A percentile compares a stretch with the other conserved stretches of the same genome.
phyloP scores from a whole-genome alignment of 1,140 invertebrate genomes.

The Wiebesia pumilae region DNA sequence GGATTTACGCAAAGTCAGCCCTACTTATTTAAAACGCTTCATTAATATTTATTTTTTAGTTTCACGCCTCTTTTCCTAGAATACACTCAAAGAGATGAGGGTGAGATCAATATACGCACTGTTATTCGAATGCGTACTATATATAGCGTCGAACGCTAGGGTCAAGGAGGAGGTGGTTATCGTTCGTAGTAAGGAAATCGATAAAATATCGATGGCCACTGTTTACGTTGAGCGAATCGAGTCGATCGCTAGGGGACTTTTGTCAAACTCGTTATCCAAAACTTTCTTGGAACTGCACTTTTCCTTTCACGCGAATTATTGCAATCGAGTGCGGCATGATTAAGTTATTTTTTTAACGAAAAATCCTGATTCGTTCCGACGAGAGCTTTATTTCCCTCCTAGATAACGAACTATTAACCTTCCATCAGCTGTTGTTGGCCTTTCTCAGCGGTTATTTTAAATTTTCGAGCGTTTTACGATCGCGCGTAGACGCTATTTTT shows the following conservation, averaged over 20 bases:
- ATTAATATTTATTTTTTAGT: slow-evolving; percentile 4
- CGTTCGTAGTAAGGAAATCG: not conserved
- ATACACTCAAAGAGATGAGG: not conserved
- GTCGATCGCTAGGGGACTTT: not conserved
- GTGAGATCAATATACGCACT: not conserved
- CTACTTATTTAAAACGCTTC: slow-evolving; percentile 25
- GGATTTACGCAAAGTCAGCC: slow-evolving; percentile 34
- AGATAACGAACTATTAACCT: not conserved
- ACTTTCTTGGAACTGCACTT: too few relatives aligned
- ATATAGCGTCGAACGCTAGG: not conserved
- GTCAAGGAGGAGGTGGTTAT: not conserved
- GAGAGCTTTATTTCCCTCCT: too few relatives aligned
- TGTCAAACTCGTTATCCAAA: too few relatives aligned
- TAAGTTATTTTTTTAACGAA: too few relatives aligned
- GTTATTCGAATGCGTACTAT: not conserved
- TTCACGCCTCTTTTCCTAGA: not conserved
- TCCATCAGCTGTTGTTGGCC: not conserved
- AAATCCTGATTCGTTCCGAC: too few relatives aligned
- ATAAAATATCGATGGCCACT: not conserved
- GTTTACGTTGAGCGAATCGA: not conserved
- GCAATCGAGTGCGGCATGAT: too few relatives aligned
- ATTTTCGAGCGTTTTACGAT: not conserved
- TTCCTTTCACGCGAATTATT: too few relatives aligned
- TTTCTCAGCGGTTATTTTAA: not conserved
- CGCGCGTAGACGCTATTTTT: too few relatives aligned